Evolutionary conservation across 2,797 vertebrate species (phyloP), one percentile per base, ranked within the genome.

Genomic region (Erithacus rubecula): DNA sequence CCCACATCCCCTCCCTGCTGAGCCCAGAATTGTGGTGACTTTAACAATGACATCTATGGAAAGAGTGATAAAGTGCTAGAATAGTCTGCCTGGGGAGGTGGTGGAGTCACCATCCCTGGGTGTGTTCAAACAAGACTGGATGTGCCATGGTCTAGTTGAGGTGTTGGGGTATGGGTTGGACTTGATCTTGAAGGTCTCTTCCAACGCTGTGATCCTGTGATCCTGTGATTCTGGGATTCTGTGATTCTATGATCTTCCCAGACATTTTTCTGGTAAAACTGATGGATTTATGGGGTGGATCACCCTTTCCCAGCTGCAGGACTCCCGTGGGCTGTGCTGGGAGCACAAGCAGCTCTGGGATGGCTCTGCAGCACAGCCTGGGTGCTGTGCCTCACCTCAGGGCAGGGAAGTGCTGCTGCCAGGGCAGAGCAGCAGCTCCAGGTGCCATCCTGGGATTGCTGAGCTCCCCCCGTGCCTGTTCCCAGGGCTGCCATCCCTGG

Each of bases 401-500:
- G 60, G 12, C 1, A 2, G 1, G 22, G 18, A 3, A n/a, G 16
- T 0, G 47, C 15, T 20, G 47, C 75, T 74, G 70, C 64, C 78
- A 68, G 82, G 59, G n/a, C 13, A 8, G 11, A 19, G 62, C 43
- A 43, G 69, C 4, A 3, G 29, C 55, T 36, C n/a, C 0, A 1
- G 77, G 43, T 62, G 47, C 68, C 64, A 36, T 32, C 27, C 80
- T 0, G 4, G 52, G 8, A 3, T 1, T 5, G 19, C 43, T 59
- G 76, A 2, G 6, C 56, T 53, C 12, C 32, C 12, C 14, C 53
- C 1, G 4, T 4, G 77, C 94, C 1, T 6, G 55, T 98, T 97
- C 98, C 90, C 96, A 96, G 97, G 97, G 93, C 94, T 90, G 79
- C 7, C n/a, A 32, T 96, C 96, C 94, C 95, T 0, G 16, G 96